Conservation (phyloP, 2,797 vertebrate genomes). For the Crocodylus rhombifer region DNA sequence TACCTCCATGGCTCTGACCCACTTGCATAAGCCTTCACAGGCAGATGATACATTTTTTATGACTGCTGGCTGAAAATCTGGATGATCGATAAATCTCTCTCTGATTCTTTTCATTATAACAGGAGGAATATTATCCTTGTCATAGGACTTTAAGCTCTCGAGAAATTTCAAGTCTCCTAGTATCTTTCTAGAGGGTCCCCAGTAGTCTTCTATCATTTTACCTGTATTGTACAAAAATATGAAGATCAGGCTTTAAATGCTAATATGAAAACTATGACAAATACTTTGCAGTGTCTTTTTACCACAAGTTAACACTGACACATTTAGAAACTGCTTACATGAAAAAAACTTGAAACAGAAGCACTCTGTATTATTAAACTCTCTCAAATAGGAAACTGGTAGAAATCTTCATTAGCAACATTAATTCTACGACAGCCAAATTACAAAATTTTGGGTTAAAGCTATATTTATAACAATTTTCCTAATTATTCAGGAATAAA, state of each 20-base stretch:
- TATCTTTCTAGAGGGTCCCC: constrained; percentile 93
- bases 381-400: background rate
- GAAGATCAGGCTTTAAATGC: constrained; percentile 3
- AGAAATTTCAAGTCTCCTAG: constrained; percentile 94
- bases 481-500: background rate
- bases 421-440: constrained; percentile 1
- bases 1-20: constrained; percentile 94
- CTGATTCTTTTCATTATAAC: constrained; percentile 90
- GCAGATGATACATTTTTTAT: constrained; percentile 95
- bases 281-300: background rate
- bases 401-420: background rate
- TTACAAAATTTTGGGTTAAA: background rate
- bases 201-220: constrained; percentile 95
- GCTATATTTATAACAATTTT: background rate
- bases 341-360: background rate
- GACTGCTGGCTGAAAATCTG: constrained; percentile 90
- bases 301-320: background rate
- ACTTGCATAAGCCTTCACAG: constrained; percentile 95
- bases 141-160: constrained; percentile 88
- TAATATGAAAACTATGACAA: background rate
- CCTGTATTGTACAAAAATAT: constrained; percentile 80
- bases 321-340: background rate
- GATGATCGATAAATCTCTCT: constrained; percentile 90
- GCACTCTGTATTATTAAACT: background rate
- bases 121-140: constrained; percentile 91